Conservation (phyloP, 2,113 vertebrate species). For the Colaptes auratus region DNA sequence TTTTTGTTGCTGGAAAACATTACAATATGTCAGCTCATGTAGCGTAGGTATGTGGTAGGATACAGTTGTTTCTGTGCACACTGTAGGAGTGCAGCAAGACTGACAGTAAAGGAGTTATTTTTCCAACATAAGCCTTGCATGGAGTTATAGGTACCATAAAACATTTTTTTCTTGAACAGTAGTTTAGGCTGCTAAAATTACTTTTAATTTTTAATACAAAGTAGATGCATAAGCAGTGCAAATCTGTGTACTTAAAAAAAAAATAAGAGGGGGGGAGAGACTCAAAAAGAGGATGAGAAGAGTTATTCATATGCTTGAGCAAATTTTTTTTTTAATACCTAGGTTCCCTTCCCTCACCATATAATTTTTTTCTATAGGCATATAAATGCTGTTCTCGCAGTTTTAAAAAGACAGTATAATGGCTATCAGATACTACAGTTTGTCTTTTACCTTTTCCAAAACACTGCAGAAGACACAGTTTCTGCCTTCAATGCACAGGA, state of each 20-base stretch:
- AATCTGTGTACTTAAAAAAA: neutral
- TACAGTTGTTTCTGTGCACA: neutral
- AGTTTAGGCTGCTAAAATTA: neutral
- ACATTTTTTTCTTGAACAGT: neutral
- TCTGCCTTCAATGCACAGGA: neutral
- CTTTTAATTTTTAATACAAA: neutral
- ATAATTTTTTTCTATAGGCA: neutral
- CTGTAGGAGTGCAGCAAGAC: neutral
- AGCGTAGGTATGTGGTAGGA: neutral
- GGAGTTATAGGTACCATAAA: constrained; percentile 5
- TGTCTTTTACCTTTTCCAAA: neutral
- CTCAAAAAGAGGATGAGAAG: neutral
- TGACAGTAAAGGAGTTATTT: constrained; percentile 29
- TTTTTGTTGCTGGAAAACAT: neutral
- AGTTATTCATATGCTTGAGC: neutral
- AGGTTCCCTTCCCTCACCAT: neutral
- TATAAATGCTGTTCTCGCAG: neutral
- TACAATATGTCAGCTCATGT: neutral
- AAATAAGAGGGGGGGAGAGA: too few species aligned
- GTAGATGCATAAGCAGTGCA: neutral
- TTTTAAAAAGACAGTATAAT: constrained; percentile 10
- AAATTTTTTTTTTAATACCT: neutral
- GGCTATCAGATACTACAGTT: neutral
- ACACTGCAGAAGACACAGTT: neutral
- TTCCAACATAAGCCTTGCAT: constrained; percentile 24